Base-by-base conservation (phyloP, 1,140 invertebrate genomes). In the Drosophila pectinifera region DNA sequence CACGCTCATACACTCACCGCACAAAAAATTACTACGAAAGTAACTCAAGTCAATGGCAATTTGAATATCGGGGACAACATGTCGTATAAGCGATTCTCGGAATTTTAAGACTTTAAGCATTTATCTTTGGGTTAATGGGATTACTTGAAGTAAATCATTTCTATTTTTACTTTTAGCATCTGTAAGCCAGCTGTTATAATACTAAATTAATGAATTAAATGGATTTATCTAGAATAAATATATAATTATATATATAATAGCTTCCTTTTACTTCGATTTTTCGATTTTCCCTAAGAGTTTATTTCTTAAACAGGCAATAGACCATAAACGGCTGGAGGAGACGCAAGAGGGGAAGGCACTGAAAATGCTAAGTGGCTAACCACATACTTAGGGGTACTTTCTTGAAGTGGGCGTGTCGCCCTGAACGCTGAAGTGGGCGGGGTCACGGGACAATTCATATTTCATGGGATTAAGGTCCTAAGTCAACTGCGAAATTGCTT, bases 401-500 rank as follows among this genome's bases (percentile, higher is more conserved):
- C 56, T 43, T 13, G 16, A 22, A 38, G 63, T 41, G 54, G 24
- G 51, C 39, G 42, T 72, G 54, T 54, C 31, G 42, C 34, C 34
- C 43, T 42, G 31, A 28, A 28, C 74, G 58, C 18, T 26, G 11
- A 16, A 24, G 43, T 36, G 51, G 16, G 36, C 53, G 43, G 56
- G 51, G 61, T 34, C 57, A 43, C 16, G 16, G 59, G 59, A 67
- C 57, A 70, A 80, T 80, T 85, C 63, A 85, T 85, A 78, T 85
- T 85, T 85, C 62, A 81, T 73, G 48, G 74, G 63, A 81, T 85
- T 81, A 78, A 20, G 59, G 59, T 81, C 81, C 81, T 86, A 85
- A 85, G 81, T 85, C 81, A 86, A 85, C 81, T 85, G 74, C 51
- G 51, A 86, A 86, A 86, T 86, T 85, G 81, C 59, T 67, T 70